Percentiles rank a stretch among this genome's conserved stretches.
Evolutionary conservation across 2,797 vertebrate species (phyloP).

Genomic region (Thunnus albacares): DNA sequence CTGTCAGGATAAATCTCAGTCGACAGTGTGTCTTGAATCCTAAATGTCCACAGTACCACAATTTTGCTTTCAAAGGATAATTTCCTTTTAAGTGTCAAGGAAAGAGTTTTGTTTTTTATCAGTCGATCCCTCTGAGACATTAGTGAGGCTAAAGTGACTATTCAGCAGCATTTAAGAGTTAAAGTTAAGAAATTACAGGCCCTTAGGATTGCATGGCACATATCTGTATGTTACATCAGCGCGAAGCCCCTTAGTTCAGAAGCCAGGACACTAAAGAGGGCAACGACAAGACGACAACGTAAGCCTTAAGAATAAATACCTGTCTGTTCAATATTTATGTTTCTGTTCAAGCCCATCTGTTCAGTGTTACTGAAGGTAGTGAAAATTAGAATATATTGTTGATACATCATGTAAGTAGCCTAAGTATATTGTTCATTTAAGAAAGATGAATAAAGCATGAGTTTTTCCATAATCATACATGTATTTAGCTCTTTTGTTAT

Average conservation of each 20-base stretch:
- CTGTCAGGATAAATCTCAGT: conserved; percentile 45
- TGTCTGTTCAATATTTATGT: conserved; percentile 70
- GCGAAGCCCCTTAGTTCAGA: conserved; percentile 36
- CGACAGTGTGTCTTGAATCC: conserved; percentile 26
- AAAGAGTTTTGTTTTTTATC: conserved; percentile 27
- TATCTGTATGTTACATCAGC: conserved; percentile 65
- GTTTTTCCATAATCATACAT: conserved; percentile 68
- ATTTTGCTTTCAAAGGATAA: conserved; percentile 32
- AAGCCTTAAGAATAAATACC: conserved; percentile 74
- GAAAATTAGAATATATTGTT: conserved; percentile 74
- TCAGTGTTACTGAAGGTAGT: conserved; percentile 75
- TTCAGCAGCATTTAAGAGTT: conserved; percentile 45
- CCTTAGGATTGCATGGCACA: conserved; percentile 71
- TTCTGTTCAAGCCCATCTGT: conserved; percentile 67
- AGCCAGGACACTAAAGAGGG: conserved; percentile 49
- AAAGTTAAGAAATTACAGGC: conserved; percentile 30
- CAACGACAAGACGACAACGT: conserved; percentile 52
- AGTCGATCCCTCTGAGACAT: conserved; percentile 14
- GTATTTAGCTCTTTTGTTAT: conserved; percentile 59
- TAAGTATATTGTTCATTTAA: conserved; percentile 77
- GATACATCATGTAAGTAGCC: conserved; percentile 77
- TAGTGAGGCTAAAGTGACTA: conserved; percentile 23
- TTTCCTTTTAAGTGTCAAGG: conserved; percentile 14
- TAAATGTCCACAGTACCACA: conserved; percentile 30
- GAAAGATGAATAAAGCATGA: conserved; percentile 84